A percentile compares a stretch with the other conserved stretches of the same genome.
phyloP scores from a whole-genome alignment of 2,113 vertebrate species.

The Datnioides undecimradiatus region DNA sequence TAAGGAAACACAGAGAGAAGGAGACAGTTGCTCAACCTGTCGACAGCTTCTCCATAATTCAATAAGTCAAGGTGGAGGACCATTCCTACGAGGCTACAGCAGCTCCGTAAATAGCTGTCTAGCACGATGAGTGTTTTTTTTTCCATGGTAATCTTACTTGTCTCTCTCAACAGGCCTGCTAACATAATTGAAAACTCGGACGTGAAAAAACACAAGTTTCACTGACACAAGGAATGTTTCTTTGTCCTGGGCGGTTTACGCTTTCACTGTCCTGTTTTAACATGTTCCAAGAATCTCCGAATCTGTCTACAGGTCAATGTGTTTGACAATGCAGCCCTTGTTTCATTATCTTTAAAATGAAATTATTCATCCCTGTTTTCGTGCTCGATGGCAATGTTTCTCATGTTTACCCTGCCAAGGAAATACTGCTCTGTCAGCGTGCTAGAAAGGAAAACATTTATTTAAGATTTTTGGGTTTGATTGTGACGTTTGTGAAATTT shows the following conservation, averaged over 20 bases:
- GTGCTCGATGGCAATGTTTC: conserved; percentile 52
- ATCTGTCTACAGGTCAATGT: conserved; percentile 71
- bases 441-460: conserved; percentile 57
- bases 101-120: conserved; percentile 78
- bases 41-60: conserved; percentile 80
- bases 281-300: conserved; percentile 79
- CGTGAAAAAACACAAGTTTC: conserved; percentile 75
- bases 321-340: conserved; percentile 69
- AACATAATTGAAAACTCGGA: conserved; percentile 79
- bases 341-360: conserved; percentile 69
- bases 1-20: conserved; percentile 72
- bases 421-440: conserved; percentile 49
- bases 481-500: conserved; percentile 42
- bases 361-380: conserved; percentile 60
- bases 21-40: conserved; percentile 81
- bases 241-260: conserved; percentile 71
- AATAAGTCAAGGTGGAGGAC: conserved; percentile 81
- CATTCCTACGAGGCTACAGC: conserved; percentile 70
- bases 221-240: conserved; percentile 80
- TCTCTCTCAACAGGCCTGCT: conserved; percentile 81
- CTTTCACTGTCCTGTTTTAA: conserved; percentile 78
- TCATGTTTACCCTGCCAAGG: conserved; percentile 51
- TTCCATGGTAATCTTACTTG: conserved; percentile 68
- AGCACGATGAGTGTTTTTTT: conserved; percentile 66
- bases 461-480: conserved; percentile 41